Evolutionary conservation across 2,888 invertebrate species (phyloP), one percentile per base, ranked within the genome.

Genomic region (Phania funesta): DNA sequence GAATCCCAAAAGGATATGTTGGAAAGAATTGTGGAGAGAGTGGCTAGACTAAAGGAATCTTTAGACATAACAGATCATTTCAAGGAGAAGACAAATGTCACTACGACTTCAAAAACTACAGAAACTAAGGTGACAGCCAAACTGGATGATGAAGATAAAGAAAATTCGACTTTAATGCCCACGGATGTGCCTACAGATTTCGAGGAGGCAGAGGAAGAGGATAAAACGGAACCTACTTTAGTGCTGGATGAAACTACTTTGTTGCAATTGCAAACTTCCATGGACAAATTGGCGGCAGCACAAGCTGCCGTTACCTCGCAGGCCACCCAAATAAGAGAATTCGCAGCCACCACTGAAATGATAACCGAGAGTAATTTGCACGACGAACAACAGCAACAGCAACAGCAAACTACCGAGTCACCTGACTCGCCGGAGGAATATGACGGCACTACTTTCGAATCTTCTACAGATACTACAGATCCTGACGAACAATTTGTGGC

Each of bases 1-100:
- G 90, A 90, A 74, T 90, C 90, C 29, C 91, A 91, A 78, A 91
- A 90, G 87, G 89, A 90, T 75, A 90, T 91, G 87, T 83, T 91
- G 56, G 89, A 90, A 67, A 85, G 89, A n/a, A 91, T 91, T 48
- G 91, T 91, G 35, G 91, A 91, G 67, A 87, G 91, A 46, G 91
- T 91, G 76, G 91, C 91, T 2, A 86, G 91, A 1, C 85, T 91
- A 0, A 91, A 91, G 83, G 90, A 91, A 50, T 88, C 91, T 0
- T 81, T 91, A 64, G 90, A 90, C 44, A 89, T 89, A 38, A 87
- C 87, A 35, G 87, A 87, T 4, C 75, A 71, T 5, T 54, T 73
- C 6, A 52, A 71, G 29, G 78, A 80, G 48, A 44, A 82, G 56
- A 80, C 48, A 60, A 84, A 32, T 64, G 20, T 9, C 35, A 84